phyloP scores from a whole-genome alignment of 2,888 invertebrate species.

The Dasysyrphus tricinctus region DNA sequence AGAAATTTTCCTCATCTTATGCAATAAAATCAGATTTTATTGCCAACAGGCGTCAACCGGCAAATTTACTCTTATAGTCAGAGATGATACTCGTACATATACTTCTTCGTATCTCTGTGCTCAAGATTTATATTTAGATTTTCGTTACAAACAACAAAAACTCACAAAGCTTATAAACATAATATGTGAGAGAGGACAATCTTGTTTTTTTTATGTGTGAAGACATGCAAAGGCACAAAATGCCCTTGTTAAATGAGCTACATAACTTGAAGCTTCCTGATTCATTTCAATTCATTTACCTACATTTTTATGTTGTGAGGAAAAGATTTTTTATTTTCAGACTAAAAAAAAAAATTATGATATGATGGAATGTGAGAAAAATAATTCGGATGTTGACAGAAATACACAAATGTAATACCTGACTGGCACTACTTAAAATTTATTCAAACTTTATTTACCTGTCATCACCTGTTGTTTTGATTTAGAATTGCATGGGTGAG shows the following conservation, averaged over 20 bases:
- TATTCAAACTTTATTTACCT: not conserved
- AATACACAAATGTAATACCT: slow-evolving; percentile 5
- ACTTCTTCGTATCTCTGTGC: not conserved
- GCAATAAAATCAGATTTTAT: slow-evolving; percentile 67
- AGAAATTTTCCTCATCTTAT: slow-evolving; percentile 61
- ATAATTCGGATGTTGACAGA: slow-evolving; percentile 30
- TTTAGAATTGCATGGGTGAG: not conserved
- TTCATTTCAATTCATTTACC: slow-evolving; percentile 55
- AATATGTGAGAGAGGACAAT: slow-evolving; percentile 13
- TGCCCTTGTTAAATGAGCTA: slow-evolving; percentile 55
- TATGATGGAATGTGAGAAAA: slow-evolving; percentile 19
- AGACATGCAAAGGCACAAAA: slow-evolving; percentile 24
- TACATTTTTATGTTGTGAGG: slow-evolving; percentile 10
- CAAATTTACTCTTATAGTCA: slow-evolving; percentile 24
- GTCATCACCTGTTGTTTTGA: slow-evolving; percentile 12
- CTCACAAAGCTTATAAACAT: not conserved
- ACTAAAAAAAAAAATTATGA: not conserved
- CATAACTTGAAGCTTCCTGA: slow-evolving; percentile 57
- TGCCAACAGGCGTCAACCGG: slow-evolving; percentile 71
- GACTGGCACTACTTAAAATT: not conserved
- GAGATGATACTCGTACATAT: not conserved
- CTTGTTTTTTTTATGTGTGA: slow-evolving; percentile 16
- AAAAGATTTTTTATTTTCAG: not conserved
- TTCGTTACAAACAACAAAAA: slow-evolving; percentile 4
- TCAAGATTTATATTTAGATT: slow-evolving; percentile 56